Evolutionary conservation across 1,140 invertebrate species (phyloP), one percentile per base, ranked within the genome.

Genomic region (Sycophila sp.): DNA sequence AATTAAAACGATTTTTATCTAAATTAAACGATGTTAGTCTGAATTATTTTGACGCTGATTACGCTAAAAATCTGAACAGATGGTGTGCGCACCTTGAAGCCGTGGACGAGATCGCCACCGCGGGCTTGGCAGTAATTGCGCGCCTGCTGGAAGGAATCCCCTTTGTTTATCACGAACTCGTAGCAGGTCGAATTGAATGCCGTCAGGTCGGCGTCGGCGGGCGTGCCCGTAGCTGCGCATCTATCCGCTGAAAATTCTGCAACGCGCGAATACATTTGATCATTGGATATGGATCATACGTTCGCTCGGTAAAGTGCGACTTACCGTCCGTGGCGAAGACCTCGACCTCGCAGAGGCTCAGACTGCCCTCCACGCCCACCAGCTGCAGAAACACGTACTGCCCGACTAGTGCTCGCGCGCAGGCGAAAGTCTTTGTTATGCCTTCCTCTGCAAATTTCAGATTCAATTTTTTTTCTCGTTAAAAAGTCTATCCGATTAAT

Each of bases 281-380:
- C n/a, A n/a, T 60, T 47, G 69, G 34, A 40, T n/a, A 40, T 28
- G 10, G 26, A 8, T 36, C 34, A n/a, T n/a, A n/a, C n/a, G n/a
- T n/a, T n/a, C n/a, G n/a, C n/a, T n/a, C n/a, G n/a, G 13, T 26
- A 45, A 19, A 47, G 55, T 42, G 15, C 17, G 24, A 68, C 84
- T 87, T 83, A 94, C 93, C 94, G 85, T 96, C 93, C 15, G 94
- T 94, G 2, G 94, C 94, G 78, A 96, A 97, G 2, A 96, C 93
- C 86, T 96, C 93, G 2, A 97, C 94, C 87, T 97, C 95, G 80
- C 95, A 97, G 1, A 97, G 85, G 6, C 94, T 95, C 15, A 97
- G 84, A 10, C 94, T 95, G 19, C 94, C 94, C 84, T 97, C 94
- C 1, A 96, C 94, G 0, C 95, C 95, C 1, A 96, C 94, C 59